Evolutionary conservation across 1,140 invertebrate species (phyloP), one percentile per base, ranked within the genome.

Genomic region (Formica selysi): DNA sequence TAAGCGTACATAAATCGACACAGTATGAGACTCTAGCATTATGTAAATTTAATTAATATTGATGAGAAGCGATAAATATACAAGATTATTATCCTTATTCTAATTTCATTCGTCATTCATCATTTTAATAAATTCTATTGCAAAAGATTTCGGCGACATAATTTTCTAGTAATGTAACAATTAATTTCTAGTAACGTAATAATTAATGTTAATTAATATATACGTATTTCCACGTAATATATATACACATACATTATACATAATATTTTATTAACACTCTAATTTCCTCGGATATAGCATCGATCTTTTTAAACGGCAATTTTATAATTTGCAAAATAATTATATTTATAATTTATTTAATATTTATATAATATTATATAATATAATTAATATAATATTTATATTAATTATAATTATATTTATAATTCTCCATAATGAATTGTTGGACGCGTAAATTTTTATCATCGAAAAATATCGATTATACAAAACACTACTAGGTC

Each of bases 31-130:
- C 48, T 16, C 48, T 51, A 51, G 48, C 16, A 51, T 51, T 64
- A 64, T 32, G 19, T 64, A 64, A 65, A 65, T 65, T 19, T 38
- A 19, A 64, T 64, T 41, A 67, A 41, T 67, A 36, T 41, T 2
- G 36, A 10, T 51, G 13, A 51, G 48, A 48, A 51, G 5, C 48
- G 48, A 51, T 51, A 51, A 51, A 19, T 51, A 26, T 29, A 29
- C 36, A 22, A 3, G 8, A n/a, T 22, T 41, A 41, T 8, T 67
- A 22, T 41, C 0, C 26, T 16, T 16, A 22, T 26, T 5, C 44
- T 1, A 41, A 26, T 62, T 62, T 62, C 11, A 22, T 61, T 26
- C 8, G 10, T 61, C 59, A 26, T 22, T 62, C 26, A 26, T 29
- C 16, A 29, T 64, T 26, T 32, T 51, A 16, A 51, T 19, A 3